Evolutionary conservation across 2,113 vertebrate genomes (phyloP), one percentile per base, ranked within the genome.

Genomic region (Bostrychus sinensis): DNA sequence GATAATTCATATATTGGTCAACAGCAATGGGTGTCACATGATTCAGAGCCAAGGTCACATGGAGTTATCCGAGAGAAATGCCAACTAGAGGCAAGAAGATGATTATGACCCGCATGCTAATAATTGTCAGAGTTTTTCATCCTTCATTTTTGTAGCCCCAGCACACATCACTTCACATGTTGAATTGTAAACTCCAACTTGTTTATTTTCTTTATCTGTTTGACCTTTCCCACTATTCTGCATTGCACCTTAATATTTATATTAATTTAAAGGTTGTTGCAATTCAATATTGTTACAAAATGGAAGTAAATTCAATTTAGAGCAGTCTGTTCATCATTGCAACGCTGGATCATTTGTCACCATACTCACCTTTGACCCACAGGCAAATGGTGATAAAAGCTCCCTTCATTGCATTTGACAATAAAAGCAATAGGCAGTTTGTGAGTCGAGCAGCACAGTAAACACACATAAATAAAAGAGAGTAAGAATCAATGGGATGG

Each of bases 311-410:
- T 78, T 71, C 73, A 70, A 72, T 54, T 84, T 69, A 62, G 65
- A 78, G 76, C 50, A 56, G 46, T 56, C 56, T 42, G 72, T 79
- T 86, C 82, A 87, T 89, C 84, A 84, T 71, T 84, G 86, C 75
- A 75, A 79, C 81, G 68, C 82, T 62, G 71, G 76, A 65, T 73
- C 80, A 88, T 92, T 91, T 87, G 88, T 92, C 84, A 90, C 87
- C 82, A 89, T 91, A 80, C 59, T 90, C 78, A 89, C 88, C 87
- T 92, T 89, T 92, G 88, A 91, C 89, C 91, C 62, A 63, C 56
- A 79, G 80, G 70, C 87, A 89, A 90, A 90, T 89, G 84, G 89
- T 92, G 89, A 92, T 92, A 89, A 92, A 91, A 92, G 87, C 87
- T 88, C 85, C 89, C 87, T 90, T 90, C 91, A 92, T 88, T 85